phyloP scores from a whole-genome alignment of 1,140 invertebrate species.

The Tetraneura akinire region DNA sequence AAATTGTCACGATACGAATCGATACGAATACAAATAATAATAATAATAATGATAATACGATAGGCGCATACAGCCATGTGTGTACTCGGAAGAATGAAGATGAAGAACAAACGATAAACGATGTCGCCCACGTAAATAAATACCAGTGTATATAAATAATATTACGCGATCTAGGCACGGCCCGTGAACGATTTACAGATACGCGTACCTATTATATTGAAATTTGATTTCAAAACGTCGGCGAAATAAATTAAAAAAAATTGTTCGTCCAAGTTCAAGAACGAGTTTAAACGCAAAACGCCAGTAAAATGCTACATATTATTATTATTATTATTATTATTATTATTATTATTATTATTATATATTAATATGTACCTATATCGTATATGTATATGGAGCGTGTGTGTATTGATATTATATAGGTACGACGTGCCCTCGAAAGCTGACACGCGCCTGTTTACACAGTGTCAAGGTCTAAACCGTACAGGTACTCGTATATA shows the following conservation, averaged over 20 bases:
- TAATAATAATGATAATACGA: too few species aligned
- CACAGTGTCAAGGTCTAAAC: constrained; percentile 41
- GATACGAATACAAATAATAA: too few species aligned
- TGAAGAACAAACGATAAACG: too few species aligned
- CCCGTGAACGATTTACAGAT: too few species aligned
- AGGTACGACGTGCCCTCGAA: constrained; percentile 30
- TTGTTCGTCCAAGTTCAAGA: constrained; percentile 6
- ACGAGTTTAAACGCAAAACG: constrained; percentile 11
- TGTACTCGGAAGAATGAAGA: too few species aligned
- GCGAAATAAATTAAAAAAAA: neutral
- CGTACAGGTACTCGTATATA: neutral
- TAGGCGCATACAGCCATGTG: too few species aligned
- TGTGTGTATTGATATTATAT: neutral
- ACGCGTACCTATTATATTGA: neutral
- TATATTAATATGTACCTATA: neutral
- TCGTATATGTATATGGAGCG: neutral
- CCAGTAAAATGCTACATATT: neutral
- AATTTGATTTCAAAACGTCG: neutral
- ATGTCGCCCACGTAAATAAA: too few species aligned
- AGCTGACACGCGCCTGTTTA: constrained; percentile 38
- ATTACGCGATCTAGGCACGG: too few species aligned
- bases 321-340: neutral
- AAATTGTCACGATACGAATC: too few species aligned
- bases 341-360: too few species aligned
- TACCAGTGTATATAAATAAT: neutral